Evolutionary conservation across 1,140 invertebrate species (phyloP), one percentile per base, ranked within the genome.

Genomic region (Sycophaga agraensis): DNA sequence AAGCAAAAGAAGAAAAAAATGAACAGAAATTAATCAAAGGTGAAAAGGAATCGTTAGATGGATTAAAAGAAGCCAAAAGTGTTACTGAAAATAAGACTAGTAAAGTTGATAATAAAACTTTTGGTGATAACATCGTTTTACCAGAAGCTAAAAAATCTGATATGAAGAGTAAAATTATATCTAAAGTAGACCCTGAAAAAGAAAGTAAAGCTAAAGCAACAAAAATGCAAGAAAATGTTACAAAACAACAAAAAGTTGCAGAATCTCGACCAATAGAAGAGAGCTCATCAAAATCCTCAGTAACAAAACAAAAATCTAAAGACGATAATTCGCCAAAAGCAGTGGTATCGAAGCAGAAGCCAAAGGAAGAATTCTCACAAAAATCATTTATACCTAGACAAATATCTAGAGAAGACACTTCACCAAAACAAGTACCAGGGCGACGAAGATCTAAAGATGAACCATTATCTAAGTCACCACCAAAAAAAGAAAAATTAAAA

Each of bases 141-240:
- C n/a, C 22, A 35, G 48, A 45, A 22, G 50, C 12, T 19, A 28
- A 50, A 11, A 60, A 64, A 57, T 7, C 11, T 7, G 58, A 57
- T 34, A 11, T 19, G 14, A 50, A 61, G 40, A 26, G 35, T 16
- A 66, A 67, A 48, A 61, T 55, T 19, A 24, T n/a, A 35, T 7
- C 53, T 2, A 66, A 58, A 53, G 4, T 12, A 12, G 55, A 63
- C 4, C 19, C 14, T n/a, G 60, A 63, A 2, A 63, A 63, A 43
- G 63, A 64, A 60, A 62, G 39, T 28, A 68, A 55, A 28, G 31
- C 58, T 1, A 64, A 66, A 53, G 53, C 46, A 16, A 63, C 24
- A 34, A 68, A 58, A 53, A 62, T 59, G 50, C 50, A 53, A 62
- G 56, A 64, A 49, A 57, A 26, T 21, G 57, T 59, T 8, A 28